Evolutionary conservation across 1,140 invertebrate species (phyloP).

Genomic region (Arctopsyche grandis): DNA sequence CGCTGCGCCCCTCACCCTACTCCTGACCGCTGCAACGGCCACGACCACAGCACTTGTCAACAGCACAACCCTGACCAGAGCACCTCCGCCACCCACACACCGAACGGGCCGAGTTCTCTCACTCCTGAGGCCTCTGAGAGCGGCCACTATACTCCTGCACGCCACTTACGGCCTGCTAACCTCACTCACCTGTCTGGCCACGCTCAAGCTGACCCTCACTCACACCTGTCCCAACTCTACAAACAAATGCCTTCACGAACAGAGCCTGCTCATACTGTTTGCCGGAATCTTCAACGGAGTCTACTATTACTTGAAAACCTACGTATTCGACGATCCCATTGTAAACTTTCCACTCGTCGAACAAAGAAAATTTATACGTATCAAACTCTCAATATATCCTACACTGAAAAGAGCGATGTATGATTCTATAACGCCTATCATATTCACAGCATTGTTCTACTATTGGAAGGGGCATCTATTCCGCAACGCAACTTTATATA

Average conservation of each 20-base stretch:
- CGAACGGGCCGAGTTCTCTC: neutral
- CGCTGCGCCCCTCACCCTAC: neutral
- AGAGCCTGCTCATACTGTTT: constrained; percentile 69
- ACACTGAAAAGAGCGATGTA: constrained; percentile 69
- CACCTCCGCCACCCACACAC: neutral
- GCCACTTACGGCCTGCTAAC: neutral
- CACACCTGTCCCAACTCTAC: constrained; percentile 45
- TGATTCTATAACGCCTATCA: constrained; percentile 69
- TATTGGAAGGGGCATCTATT: constrained; percentile 66
- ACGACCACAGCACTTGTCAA: neutral
- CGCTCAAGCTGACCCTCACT: neutral
- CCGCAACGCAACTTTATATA: constrained; percentile 60
- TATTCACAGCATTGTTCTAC: constrained; percentile 71
- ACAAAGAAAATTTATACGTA: constrained; percentile 71
- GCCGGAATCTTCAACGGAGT: constrained; percentile 76
- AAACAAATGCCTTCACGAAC: constrained; percentile 61
- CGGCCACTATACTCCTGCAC: neutral
- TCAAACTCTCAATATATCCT: constrained; percentile 68
- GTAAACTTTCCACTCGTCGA: constrained; percentile 75
- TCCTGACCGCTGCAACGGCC: neutral
- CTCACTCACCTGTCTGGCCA: neutral
- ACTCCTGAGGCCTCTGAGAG: neutral
- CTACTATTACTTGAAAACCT: constrained; percentile 72
- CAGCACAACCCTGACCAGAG: neutral
- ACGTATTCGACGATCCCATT: constrained; percentile 66